These are phyloP conservation scores for Lasioglossum lativentre DNA, from an alignment of 2,888 invertebrate species.

Conservation along the genomic window DNA sequence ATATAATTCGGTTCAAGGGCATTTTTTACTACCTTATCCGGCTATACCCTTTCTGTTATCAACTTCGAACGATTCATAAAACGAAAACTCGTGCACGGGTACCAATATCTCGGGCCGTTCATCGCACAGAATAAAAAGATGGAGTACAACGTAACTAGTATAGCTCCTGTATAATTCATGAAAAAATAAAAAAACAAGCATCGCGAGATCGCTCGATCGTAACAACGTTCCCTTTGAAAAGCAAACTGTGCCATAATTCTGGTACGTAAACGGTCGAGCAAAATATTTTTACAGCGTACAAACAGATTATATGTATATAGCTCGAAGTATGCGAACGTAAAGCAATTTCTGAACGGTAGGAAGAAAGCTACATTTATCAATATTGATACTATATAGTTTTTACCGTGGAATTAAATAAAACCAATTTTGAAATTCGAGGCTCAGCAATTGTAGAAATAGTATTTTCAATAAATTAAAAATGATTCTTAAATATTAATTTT, in stretches of 20 bases:
- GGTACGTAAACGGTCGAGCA: slow-evolving; percentile 1
- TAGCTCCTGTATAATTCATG: slow-evolving; percentile 39
- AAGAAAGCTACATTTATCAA: neutral
- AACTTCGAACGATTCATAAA: neutral
- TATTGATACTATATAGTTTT: no score
- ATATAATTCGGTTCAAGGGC: no score
- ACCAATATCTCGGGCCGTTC: neutral
- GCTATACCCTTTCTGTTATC: neutral
- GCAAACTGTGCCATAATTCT: neutral
- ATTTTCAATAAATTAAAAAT: no score
- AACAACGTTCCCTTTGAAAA: slow-evolving; percentile 13
- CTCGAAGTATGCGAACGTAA: neutral
- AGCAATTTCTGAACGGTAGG: neutral
- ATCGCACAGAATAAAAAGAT: neutral
- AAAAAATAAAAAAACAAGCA: slow-evolving; percentile 19
- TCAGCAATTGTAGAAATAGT: no score
- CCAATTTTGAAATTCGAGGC: no score
- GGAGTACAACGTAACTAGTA: neutral
- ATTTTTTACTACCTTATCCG: no score
- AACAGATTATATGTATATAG: neutral
- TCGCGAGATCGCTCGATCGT: slow-evolving; percentile 3
- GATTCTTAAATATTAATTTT: no score
- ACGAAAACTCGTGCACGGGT: neutral
- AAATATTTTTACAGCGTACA: neutral
- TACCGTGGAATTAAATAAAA: neutral